Evolutionary conservation across 2,888 invertebrate genomes (phyloP), one percentile per base, ranked within the genome.

Genomic region (Polydrusus cervinus): DNA sequence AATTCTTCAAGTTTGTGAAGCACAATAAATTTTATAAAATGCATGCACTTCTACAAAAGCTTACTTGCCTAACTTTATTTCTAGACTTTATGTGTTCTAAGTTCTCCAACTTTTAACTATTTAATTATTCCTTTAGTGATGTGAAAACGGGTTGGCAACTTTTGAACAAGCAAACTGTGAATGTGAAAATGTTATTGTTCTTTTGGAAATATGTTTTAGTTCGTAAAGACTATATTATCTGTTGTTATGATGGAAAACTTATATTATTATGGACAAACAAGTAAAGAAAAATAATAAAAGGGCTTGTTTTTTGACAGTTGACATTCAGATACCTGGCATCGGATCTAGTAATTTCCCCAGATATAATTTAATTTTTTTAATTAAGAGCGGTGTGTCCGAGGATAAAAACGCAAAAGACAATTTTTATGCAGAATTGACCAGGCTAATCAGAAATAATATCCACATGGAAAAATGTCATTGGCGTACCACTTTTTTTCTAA

Each of bases 121-220:
- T 64, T 64, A 64, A 64, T 64, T 64, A 64, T 64, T 47, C 16
- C 64, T 49, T 45, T 49, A 64, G 47, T 34, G 64, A 64, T 64
- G 64, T 49, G 64, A 49, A 64, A 64, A 64, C 47, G 30, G 11
- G 25, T 49, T 64, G 13, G 43, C 20, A 62, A 62, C 20, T 62
- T 45, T 18, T 18, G 34, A 47, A 47, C n/a, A 43, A n/a, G 64
- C 40, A 38, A 40, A 18, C 13, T 45, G 34, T 34, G 14, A 49
- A 49, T 30, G 13, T 47, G 16, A 64, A 49, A 64, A 16, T 64
- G 16, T 64, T 49, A 49, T 34, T 64, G 64, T 49, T 64, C 47
- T 49, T 64, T 6, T 3, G 9, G 0, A 55, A 55, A 55, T 55
- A 14, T 34, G 6, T 55, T 34, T 30, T 34, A 14, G 34, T 30